These are phyloP conservation scores for Sphaerodactylus townsendi DNA, from an alignment of 2,113 vertebrate genomes.

Conservation along the genomic window DNA sequence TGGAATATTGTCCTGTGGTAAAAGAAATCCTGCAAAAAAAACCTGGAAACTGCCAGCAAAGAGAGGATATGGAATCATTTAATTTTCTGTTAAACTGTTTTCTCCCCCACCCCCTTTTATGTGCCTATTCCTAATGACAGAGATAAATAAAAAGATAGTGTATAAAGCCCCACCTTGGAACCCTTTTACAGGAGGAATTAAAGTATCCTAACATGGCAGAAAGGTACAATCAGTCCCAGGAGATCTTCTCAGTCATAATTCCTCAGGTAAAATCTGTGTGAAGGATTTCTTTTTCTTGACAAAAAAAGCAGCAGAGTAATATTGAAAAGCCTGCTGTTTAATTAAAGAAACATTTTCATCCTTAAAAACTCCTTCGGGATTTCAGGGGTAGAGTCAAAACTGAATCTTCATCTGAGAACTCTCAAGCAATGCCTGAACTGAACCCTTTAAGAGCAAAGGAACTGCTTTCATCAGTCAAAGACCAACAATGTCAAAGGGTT, in stretches of 20 bases:
- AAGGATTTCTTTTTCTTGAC: conserved; percentile 19
- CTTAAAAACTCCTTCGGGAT: background rate
- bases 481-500: conserved; percentile 54
- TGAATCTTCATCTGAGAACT: rapidly evolving
- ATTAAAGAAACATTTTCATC: background rate
- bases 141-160: background rate
- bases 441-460: conserved; percentile 55
- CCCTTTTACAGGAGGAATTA: background rate
- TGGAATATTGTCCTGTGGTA: too few relatives aligned
- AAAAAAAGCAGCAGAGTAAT: conserved; percentile 47
- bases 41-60: too few relatives aligned
- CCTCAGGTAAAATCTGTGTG: conserved; percentile 47
- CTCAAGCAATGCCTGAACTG: conserved; percentile 8
- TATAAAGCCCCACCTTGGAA: too few relatives aligned
- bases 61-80: too few relatives aligned
- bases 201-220: conserved; percentile 15
- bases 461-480: conserved; percentile 52
- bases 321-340: background rate
- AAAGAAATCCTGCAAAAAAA: too few relatives aligned
- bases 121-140: background rate
- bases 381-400: background rate
- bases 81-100: background rate
- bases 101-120: background rate
- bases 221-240: conserved; percentile 30
- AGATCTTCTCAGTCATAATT: conserved; percentile 31